These are phyloP conservation scores for Haemorhous mexicanus DNA, from an alignment of 2,113 vertebrate species.

Conservation along the genomic window DNA sequence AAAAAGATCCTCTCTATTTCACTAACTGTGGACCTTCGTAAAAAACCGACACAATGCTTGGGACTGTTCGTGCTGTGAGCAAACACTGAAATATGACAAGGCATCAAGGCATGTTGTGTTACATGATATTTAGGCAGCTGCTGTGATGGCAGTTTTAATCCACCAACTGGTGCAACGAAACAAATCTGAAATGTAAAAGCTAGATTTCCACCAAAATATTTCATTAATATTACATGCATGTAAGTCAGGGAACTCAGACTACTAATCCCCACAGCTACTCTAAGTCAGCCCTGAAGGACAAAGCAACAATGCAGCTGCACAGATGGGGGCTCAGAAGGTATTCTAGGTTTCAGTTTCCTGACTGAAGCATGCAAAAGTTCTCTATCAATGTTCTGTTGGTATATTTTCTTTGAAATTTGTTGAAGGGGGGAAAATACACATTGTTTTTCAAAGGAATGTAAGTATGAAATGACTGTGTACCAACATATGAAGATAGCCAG, in stretches of 20 bases:
- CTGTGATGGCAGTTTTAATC: conserved; percentile 31
- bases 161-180: conserved; percentile 52
- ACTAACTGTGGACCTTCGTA: not conserved
- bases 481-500: not conserved
- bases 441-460: conserved; percentile 14
- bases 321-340: not conserved
- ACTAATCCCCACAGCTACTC: conserved; percentile 31
- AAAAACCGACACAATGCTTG: conserved; percentile 32
- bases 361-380: not conserved
- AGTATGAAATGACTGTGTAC: conserved; percentile 32
- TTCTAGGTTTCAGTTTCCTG: conserved; percentile 41
- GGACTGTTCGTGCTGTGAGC: conserved; percentile 18
- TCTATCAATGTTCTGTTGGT: not conserved
- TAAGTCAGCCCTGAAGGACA: not conserved
- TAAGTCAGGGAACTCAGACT: conserved; percentile 8
- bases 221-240: conserved; percentile 27
- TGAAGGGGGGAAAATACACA: not conserved
- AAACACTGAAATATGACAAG: conserved; percentile 50
- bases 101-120: conserved; percentile 49
- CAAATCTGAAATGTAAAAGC: conserved; percentile 67
- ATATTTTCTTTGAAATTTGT: conserved; percentile 25
- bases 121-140: conserved; percentile 59
- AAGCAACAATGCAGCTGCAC: not conserved
- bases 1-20: conserved; percentile 16
- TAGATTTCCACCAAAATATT: conserved; percentile 55